phyloP scores from a whole-genome alignment of 2,797 vertebrate genomes.

The Champsocephalus gunnari region DNA sequence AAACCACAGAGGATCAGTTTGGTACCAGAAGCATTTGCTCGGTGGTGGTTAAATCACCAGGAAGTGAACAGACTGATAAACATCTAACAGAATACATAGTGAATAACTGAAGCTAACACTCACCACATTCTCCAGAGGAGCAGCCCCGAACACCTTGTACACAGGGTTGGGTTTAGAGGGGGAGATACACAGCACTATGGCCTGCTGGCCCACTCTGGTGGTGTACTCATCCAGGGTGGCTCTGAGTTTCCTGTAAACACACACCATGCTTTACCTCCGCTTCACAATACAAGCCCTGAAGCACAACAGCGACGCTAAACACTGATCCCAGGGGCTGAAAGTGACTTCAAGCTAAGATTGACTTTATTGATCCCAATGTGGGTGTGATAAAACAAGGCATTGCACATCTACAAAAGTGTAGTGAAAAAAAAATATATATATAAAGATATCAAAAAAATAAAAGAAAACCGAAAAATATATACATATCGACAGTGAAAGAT shows the following conservation, averaged over 20 bases:
- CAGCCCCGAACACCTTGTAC: constrained; percentile 98
- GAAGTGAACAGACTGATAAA: background rate
- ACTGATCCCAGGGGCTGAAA: background rate
- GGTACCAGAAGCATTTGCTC: background rate
- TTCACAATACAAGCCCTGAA: background rate
- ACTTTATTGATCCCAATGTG: no score
- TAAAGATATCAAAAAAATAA: no score
- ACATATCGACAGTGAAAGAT: no score
- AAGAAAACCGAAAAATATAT: no score
- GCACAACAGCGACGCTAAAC: background rate
- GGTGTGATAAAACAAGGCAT: no score
- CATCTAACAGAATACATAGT: background rate
- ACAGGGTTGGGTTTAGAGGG: constrained; percentile 98
- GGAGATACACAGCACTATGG: constrained; percentile 97
- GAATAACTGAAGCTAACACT: constrained; percentile 50
- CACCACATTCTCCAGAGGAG: constrained; percentile 98
- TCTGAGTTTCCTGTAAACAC: constrained; percentile 90
- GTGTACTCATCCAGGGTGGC: constrained; percentile 98
- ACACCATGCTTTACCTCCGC: constrained; percentile 10
- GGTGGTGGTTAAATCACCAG: background rate
- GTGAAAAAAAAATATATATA: no score
- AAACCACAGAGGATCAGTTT: background rate
- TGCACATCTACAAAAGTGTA: no score
- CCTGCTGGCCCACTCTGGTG: constrained; percentile 97
- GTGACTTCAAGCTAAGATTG: background rate